A percentile compares a stretch with the other conserved stretches of the same genome.
Conservation (phyloP, 35 echinoderm and acorn worm species). For the Hemicentrotus pulcherrimus region DNA sequence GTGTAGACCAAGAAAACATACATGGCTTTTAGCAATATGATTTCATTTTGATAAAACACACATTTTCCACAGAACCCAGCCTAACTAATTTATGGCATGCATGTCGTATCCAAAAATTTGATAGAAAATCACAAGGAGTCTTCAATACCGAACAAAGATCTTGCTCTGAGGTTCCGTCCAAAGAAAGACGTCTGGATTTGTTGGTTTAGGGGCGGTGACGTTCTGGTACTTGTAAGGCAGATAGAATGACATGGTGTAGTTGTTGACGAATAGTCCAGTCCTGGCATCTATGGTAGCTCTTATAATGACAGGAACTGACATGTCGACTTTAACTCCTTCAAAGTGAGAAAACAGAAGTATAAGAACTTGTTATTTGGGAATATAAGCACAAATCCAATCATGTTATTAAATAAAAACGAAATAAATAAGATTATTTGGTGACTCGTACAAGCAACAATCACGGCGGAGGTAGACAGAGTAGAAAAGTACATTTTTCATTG, state of each 20-base stretch:
- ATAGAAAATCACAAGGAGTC: no score
- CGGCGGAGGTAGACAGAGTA: no score
- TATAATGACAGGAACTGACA: background rate
- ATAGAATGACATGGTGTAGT: constrained; percentile 30
- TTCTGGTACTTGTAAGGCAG: constrained; percentile 41
- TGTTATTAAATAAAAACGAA: background rate
- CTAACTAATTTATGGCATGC: no score
- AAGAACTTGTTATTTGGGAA: no score
- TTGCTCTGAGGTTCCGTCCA: background rate
- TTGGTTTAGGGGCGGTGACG: constrained; percentile 3
- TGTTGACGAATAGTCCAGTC: background rate
- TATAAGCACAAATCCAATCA: background rate
- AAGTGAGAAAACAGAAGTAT: no score
- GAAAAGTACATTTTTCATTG: no score
- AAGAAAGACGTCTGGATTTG: background rate
- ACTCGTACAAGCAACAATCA: no score
- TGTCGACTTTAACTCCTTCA: background rate
- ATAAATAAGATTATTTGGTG: background rate
- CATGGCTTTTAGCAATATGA: no score
- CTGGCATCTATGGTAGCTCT: background rate
- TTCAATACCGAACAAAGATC: constrained; percentile 5
- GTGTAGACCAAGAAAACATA: no score
- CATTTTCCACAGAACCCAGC: no score
- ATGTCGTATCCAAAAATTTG: no score
- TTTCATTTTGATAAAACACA: no score